These are phyloP conservation scores for Dendrolimus pini DNA, from an alignment of 2,888 invertebrate species.

Conservation along the genomic window DNA sequence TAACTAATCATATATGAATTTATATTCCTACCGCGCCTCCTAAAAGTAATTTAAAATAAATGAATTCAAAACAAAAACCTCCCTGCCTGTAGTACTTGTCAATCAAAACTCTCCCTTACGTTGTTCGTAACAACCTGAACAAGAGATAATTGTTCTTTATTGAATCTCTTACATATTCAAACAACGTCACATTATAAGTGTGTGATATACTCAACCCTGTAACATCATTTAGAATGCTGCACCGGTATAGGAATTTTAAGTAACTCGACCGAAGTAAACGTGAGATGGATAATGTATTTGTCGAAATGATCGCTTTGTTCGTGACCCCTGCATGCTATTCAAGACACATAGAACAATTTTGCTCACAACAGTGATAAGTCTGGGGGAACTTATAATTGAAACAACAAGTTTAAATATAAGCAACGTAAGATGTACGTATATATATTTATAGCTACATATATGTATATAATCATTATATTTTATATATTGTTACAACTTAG, in stretches of 20 bases:
- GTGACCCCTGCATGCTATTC: not conserved
- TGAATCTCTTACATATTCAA: constrained; percentile 16
- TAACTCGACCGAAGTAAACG: constrained; percentile 48
- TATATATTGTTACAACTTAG: too few relatives aligned
- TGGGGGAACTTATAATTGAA: too few relatives aligned
- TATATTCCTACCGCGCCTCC: too few relatives aligned
- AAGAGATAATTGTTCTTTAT: not conserved
- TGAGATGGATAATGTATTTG: constrained; percentile 42
- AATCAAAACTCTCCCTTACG: not conserved
- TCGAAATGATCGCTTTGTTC: constrained; percentile 9
- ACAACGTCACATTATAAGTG: constrained; percentile 24
- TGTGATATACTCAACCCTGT: constrained; percentile 34
- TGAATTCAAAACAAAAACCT: too few relatives aligned
- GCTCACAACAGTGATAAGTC: not conserved
- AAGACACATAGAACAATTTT: not conserved
- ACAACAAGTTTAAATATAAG: too few relatives aligned
- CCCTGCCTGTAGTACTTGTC: too few relatives aligned
- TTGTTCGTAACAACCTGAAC: not conserved
- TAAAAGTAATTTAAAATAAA: too few relatives aligned
- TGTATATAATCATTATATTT: too few relatives aligned
- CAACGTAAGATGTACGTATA: too few relatives aligned
- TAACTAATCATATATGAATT: too few relatives aligned
- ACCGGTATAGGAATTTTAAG: constrained; percentile 60
- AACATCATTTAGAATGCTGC: constrained; percentile 63
- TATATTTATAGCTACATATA: too few relatives aligned